phyloP scores from a whole-genome alignment of 1,140 invertebrate species.

The Latrodectus geometricus region DNA sequence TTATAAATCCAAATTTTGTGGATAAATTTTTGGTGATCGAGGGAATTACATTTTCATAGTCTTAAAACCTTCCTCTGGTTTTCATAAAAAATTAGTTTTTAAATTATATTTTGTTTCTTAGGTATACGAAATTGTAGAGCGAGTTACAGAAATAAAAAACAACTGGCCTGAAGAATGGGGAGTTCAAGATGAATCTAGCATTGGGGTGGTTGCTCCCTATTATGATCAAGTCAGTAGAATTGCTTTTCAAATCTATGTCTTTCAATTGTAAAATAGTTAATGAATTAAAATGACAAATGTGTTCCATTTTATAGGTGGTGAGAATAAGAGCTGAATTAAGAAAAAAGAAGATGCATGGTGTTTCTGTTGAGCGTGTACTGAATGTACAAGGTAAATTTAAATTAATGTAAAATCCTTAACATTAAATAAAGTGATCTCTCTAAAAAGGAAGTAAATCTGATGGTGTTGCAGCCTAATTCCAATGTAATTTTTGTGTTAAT shows the following conservation, averaged over 20 bases:
- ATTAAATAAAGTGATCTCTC: too few relatives aligned
- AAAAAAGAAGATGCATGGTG: conserved; percentile 79
- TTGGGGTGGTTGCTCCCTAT: conserved; percentile 88
- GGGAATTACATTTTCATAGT: too few relatives aligned
- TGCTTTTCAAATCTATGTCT: conserved; percentile 64
- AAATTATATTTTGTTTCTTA: not conserved
- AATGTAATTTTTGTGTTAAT: too few relatives aligned
- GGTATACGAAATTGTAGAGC: conserved; percentile 80
- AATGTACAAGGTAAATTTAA: conserved; percentile 81
- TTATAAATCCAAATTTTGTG: too few relatives aligned
- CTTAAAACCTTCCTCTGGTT: too few relatives aligned
- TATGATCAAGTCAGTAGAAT: conserved; percentile 79
- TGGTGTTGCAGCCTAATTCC: too few relatives aligned
- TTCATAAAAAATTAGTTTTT: not conserved
- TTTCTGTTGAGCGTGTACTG: conserved; percentile 86
- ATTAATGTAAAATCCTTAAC: too few relatives aligned
- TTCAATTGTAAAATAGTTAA: too few relatives aligned
- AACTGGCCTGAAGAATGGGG: conserved; percentile 83
- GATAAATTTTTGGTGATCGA: too few relatives aligned
- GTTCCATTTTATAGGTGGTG: conserved; percentile 66
- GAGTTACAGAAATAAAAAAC: conserved; percentile 77
- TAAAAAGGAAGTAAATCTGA: too few relatives aligned
- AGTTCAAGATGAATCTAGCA: conserved; percentile 77
- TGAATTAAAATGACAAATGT: conserved; percentile 23
- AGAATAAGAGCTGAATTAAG: conserved; percentile 83